phyloP scores from a whole-genome alignment of 1,140 invertebrate species.

The Pseudomyrmex sp. region DNA sequence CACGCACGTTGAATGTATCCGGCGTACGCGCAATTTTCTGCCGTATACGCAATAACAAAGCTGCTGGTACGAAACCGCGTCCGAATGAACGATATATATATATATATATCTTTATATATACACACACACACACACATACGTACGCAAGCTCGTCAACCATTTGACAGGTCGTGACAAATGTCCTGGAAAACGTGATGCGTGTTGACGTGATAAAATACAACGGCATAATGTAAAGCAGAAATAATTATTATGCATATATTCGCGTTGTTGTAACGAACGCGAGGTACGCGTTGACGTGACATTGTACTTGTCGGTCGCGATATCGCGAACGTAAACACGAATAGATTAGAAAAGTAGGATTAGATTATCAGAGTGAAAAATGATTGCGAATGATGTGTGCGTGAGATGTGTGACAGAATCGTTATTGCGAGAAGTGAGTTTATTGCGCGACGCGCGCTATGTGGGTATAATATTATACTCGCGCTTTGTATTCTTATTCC shows the following conservation, averaged over 20 bases:
- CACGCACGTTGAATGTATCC: slow-evolving; percentile 32
- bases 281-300: slow-evolving; percentile 14
- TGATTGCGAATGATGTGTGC: background rate
- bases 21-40: slow-evolving; percentile 38
- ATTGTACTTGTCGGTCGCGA: slow-evolving; percentile 24
- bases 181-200: slow-evolving; percentile 65
- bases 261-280: background rate
- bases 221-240: slow-evolving; percentile 35
- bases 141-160: slow-evolving; percentile 35
- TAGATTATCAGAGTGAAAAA: slow-evolving; percentile 32
- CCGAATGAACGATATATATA: slow-evolving; percentile 34
- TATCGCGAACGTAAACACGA: slow-evolving; percentile 1
- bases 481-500: background rate
- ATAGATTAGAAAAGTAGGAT: slow-evolving; percentile 16
- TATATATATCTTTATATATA: too few relatives aligned
- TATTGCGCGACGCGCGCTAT: background rate
- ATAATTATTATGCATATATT: slow-evolving; percentile 46
- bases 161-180: slow-evolving; percentile 55
- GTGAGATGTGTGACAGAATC: background rate
- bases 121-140: too few relatives aligned
- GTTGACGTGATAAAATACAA: slow-evolving; percentile 37
- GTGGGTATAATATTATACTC: background rate
- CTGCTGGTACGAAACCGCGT: too few relatives aligned
- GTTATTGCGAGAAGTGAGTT: background rate
- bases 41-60: background rate